A percentile compares a stretch with the other conserved stretches of the same genome.
These are phyloP conservation scores for Canis aureus DNA, from an alignment of 2,113 vertebrate species.

Conservation along the genomic window DNA sequence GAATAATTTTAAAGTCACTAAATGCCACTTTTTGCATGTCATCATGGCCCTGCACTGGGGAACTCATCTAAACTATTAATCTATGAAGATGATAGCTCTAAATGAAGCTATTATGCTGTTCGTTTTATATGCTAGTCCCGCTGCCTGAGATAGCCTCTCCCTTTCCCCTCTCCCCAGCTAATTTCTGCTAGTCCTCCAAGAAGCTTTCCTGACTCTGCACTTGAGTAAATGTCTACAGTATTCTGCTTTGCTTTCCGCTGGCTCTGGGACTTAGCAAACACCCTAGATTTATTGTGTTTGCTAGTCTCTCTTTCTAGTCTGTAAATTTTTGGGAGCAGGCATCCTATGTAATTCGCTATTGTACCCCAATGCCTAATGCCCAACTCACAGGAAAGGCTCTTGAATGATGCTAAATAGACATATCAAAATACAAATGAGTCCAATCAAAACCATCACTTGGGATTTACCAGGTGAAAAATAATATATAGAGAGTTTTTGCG, in stretches of 20 bases:
- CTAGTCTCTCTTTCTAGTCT: background rate
- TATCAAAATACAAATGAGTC: background rate
- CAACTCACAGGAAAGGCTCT: background rate
- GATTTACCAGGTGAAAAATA: background rate
- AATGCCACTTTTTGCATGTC: conserved; percentile 21
- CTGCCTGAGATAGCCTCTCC: background rate
- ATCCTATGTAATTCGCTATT: background rate
- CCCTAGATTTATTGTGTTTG: background rate
- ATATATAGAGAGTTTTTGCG: background rate
- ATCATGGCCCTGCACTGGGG: background rate
- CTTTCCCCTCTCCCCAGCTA: background rate
- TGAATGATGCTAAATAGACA: background rate
- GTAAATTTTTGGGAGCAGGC: background rate
- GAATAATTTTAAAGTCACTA: background rate
- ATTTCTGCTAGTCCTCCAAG: background rate
- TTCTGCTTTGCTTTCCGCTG: background rate
- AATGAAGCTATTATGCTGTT: background rate
- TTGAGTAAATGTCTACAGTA: background rate
- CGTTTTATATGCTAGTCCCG: background rate
- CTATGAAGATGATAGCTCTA: background rate
- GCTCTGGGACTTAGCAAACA: background rate
- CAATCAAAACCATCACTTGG: background rate
- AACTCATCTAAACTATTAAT: conserved; percentile 10
- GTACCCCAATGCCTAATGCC: background rate
- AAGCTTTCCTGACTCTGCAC: background rate